Base-by-base conservation (phyloP, 2,113 vertebrate genomes). In the Macquaria australasica region DNA sequence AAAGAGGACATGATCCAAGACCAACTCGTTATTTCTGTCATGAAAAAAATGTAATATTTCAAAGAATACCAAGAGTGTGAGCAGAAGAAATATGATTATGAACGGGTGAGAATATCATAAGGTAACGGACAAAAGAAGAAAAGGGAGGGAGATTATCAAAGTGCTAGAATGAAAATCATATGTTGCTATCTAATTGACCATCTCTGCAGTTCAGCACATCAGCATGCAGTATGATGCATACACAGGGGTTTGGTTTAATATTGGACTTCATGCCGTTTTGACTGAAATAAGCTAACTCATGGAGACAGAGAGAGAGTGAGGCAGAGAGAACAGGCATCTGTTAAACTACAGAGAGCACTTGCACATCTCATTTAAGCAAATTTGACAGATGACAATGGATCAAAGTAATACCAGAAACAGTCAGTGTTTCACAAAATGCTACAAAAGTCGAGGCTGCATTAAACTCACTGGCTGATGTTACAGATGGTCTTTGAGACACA, bases 381-480 rank as follows among this genome's bases (percentile, higher is more conserved):
- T 89, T 31, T 88, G 91, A 92, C 82, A 75, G 81, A 75, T 78
- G 77, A 84, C 86, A 83, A 77, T 67, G 64, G 78, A 89, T 93
- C 84, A 87, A 86, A 88, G 81, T 37, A 56, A 77, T 10, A 70
- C 50, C 56, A 87, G 77, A 89, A 86, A 87, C 68, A 87, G 87
- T 88, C 88, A 78, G 79, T 59, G 78, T 91, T 92, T 71, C 50
- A 77, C 73, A 87, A 64, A 93, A 87, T 56, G n/a, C 75, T 51
- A 66, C 64, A 68, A 68, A 90, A 74, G 73, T 53, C 8, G 15
- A 73, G 23, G 15, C 77, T 72, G 64, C 53, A 20, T 79, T 83
- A 45, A 79, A 78, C 39, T 43, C n/a, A 34, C 66, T 66, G 68
- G 18, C 66, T 85, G 77, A 62, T 31, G 70, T 28, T 60, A 66